phyloP scores from a whole-genome alignment of 2,113 vertebrate genomes.

The Apeltes quadracus region DNA sequence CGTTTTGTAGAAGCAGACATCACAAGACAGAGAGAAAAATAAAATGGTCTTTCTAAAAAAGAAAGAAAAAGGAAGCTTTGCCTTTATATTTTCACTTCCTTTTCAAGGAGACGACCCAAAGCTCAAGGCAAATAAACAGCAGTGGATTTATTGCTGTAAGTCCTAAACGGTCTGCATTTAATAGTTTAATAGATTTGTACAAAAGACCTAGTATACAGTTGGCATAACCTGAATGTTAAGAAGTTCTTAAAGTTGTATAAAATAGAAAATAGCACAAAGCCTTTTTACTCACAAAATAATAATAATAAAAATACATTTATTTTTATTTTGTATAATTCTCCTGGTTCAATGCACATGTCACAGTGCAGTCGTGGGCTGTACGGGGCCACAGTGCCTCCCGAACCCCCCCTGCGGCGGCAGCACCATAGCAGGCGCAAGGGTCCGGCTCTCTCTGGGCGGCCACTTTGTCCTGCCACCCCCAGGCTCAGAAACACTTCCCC shows the following conservation, averaged over 20 bases:
- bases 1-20: slow-evolving; percentile 60
- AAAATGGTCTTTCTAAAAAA: slow-evolving; percentile 52
- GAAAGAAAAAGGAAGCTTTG: slow-evolving; percentile 69
- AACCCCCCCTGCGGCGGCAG: slow-evolving; percentile 47
- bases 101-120: slow-evolving; percentile 75
- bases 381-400: slow-evolving; percentile 33
- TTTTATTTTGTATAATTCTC: slow-evolving; percentile 7
- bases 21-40: slow-evolving; percentile 73
- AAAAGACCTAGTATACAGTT: not conserved
- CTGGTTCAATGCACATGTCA: slow-evolving; percentile 15
- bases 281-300: not conserved
- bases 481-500: slow-evolving; percentile 79
- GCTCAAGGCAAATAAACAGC: slow-evolving; percentile 75
- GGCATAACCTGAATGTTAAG: not conserved
- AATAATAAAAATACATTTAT: not conserved
- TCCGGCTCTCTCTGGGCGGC: slow-evolving; percentile 79
- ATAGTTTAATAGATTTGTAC: slow-evolving; percentile 10
- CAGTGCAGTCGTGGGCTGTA: too few relatives aligned
- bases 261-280: not conserved
- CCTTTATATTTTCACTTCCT: slow-evolving; percentile 84
- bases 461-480: slow-evolving; percentile 78
- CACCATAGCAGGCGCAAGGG: slow-evolving; percentile 64
- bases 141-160: slow-evolving; percentile 56
- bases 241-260: not conserved
- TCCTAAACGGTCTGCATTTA: slow-evolving; percentile 52